Conservation (phyloP, 2,888 invertebrate genomes). For the Mesochorus sp. region DNA sequence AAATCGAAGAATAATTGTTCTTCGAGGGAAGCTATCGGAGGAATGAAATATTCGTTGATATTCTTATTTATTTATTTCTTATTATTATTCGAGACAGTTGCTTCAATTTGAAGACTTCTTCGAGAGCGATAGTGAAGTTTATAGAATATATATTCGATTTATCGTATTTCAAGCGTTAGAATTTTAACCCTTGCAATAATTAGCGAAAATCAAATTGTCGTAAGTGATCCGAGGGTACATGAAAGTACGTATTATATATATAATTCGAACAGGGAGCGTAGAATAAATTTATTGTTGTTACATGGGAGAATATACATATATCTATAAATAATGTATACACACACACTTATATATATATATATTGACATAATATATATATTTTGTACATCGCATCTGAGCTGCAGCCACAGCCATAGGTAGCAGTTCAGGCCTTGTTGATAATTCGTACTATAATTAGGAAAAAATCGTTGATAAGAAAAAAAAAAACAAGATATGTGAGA, state of each 20-base stretch:
- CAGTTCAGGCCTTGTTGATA: conserved; percentile 77
- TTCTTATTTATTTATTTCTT: conserved; percentile 4
- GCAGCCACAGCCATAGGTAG: conserved; percentile 77
- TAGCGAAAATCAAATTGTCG: conserved; percentile 12
- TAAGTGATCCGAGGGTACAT: not conserved
- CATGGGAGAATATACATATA: conserved; percentile 42
- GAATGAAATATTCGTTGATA: not conserved
- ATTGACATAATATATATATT: conserved; percentile 71
- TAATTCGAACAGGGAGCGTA: not conserved
- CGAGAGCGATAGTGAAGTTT: not conserved
- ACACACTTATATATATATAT: conserved; percentile 51
- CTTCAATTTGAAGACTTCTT: not conserved
- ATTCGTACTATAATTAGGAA: conserved; percentile 33
- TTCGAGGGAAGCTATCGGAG: no score
- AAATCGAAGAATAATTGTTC: conserved; percentile 6
- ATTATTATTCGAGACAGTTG: not conserved
- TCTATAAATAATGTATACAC: conserved; percentile 34
- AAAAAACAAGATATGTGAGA: conserved; percentile 24
- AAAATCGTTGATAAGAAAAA: conserved; percentile 22
- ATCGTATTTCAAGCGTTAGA: conserved; percentile 31
- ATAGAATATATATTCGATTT: conserved; percentile 13
- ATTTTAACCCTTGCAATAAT: conserved; percentile 44
- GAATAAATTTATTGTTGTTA: conserved; percentile 35
- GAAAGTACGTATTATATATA: not conserved
- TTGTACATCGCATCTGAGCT: conserved; percentile 79